Base-by-base conservation (phyloP, 1,140 invertebrate species). In the Lysiphlebus fabarum region DNA sequence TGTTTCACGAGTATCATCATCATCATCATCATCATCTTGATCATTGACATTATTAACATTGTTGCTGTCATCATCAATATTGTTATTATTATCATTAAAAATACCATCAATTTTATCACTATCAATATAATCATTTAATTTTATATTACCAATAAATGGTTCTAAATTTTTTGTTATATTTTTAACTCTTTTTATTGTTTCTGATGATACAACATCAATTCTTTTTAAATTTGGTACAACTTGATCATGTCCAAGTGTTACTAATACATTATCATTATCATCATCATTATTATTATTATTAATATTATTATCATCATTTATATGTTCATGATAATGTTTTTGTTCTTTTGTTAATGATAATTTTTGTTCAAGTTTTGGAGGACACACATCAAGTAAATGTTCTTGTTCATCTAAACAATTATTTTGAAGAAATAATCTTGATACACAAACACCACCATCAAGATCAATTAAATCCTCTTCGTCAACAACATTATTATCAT, bases 131-230 rank as follows among this genome's bases (percentile, higher is more conserved):
- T 38, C 33, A 11, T 51, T 51, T n/a, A n/a, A 1, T n/a, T 37
- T 12, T n/a, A 38, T 37, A 37, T 51, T 67, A 4, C 53, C 49
- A 48, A 76, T 76, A 2, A 77, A 74, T 4, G 74, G 75, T 58
- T 78, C 77, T 0, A 77, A 59, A 45, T 79, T 77, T 40, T 70
- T 76, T 4, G 77, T 79, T 33, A 79, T 79, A 44, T 77, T 72
- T 3, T 74, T 69, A 1, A 79, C 67, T 0, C 77, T 67, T 43
- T 77, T 78, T 17, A 79, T 78, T 5, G 77, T 79, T 50, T 79
- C 76, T 11, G 71, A 73, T 1, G 76, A 79, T 6, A 78, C 76
- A 0, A 79, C 75, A 58, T 79, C 77, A 45, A 79, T 79, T 38
- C 75, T 66, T 42, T 76, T 77, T 0, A 69, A 62, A 3, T 69